Conservation (phyloP, 2,797 vertebrate species). For the Parotocinclus haroldoi region DNA sequence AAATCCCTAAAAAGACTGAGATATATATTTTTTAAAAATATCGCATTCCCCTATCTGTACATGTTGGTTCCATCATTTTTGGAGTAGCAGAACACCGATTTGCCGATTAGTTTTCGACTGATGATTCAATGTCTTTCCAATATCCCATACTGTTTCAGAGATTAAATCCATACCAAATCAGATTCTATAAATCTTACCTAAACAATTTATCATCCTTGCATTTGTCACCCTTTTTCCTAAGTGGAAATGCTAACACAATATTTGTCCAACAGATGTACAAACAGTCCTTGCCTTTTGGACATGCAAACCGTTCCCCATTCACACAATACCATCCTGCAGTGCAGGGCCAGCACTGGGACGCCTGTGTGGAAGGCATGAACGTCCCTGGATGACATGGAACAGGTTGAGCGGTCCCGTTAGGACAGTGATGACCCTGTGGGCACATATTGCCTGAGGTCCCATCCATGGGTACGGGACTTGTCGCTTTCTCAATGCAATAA, state of each 20-base stretch:
- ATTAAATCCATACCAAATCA: no score
- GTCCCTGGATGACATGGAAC: constrained; percentile 75
- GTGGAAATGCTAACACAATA: neutral
- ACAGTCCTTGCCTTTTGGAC: constrained; percentile 78
- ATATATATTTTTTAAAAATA: no score
- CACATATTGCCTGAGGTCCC: constrained; percentile 75
- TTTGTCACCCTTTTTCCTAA: no score
- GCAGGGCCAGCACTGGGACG: constrained; percentile 74
- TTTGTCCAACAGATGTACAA: neutral
- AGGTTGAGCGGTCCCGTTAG: constrained; percentile 67
- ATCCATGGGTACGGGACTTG: constrained; percentile 62
- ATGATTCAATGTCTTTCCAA: no score
- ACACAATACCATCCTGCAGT: constrained; percentile 79
- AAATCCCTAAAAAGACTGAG: no score
- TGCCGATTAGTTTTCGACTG: no score
- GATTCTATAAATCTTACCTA: no score
- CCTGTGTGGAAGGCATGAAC: constrained; percentile 64
- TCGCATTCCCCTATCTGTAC: no score
- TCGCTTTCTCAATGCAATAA: constrained; percentile 70
- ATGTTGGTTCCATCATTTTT: no score
- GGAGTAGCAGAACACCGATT: no score
- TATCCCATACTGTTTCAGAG: no score
- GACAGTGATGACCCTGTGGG: constrained; percentile 73
- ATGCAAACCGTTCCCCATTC: constrained; percentile 68
- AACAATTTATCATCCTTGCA: no score